Conservation (phyloP, 2,797 vertebrate genomes). For the Oreochromis grahami region DNA sequence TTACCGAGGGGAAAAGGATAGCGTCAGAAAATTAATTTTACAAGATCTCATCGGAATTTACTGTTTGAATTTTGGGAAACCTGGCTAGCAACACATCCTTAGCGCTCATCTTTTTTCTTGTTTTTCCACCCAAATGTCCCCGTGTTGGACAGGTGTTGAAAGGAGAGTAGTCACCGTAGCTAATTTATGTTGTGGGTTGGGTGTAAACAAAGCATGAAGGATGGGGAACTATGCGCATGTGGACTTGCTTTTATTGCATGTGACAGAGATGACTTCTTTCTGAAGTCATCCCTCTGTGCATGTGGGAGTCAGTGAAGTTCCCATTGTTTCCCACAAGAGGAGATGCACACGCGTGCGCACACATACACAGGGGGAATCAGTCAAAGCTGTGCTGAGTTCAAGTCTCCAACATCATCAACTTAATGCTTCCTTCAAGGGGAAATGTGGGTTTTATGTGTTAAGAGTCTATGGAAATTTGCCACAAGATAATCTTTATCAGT, state of each 20-base stretch:
- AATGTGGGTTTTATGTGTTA: conserved; percentile 23
- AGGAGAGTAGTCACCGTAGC: conserved; percentile 38
- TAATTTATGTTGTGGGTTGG: conserved; percentile 63
- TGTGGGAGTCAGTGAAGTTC: conserved; percentile 55
- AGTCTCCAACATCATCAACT: conserved; percentile 37
- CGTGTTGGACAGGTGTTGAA: conserved; percentile 30
- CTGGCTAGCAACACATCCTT: conserved; percentile 1
- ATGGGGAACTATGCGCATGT: conserved; percentile 38
- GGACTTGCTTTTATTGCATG: conserved; percentile 64
- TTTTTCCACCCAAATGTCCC: conserved; percentile 4
- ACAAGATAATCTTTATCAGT: conserved; percentile 12
- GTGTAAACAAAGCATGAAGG: conserved; percentile 54
- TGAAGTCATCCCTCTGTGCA: conserved; percentile 59
- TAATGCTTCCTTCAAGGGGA: conserved; percentile 24
- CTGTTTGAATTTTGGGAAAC: conserved; percentile 15
- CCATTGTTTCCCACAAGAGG: conserved; percentile 50
- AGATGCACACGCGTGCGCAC: not conserved
- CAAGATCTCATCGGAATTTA: conserved; percentile 37
- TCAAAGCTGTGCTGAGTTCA: conserved; percentile 44
- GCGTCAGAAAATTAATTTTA: conserved; percentile 46
- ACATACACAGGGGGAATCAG: conserved; percentile 43
- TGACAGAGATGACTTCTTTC: conserved; percentile 70
- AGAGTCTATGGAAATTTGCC: conserved; percentile 19
- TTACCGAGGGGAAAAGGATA: not conserved
- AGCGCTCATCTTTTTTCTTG: not conserved